These are phyloP conservation scores for Phengaris arion DNA, from an alignment of 2,888 invertebrate genomes.

Conservation along the genomic window DNA sequence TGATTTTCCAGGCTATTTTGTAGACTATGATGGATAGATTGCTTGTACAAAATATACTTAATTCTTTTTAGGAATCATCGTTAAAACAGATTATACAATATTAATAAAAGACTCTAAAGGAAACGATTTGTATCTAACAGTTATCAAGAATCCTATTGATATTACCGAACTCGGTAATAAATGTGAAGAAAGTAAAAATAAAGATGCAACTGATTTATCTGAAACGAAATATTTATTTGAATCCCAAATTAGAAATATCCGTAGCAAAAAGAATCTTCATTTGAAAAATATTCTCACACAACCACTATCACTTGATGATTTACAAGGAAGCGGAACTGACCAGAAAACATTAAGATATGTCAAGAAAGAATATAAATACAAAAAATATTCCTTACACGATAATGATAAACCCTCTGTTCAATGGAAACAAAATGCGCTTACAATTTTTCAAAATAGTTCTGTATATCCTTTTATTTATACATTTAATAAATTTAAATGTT, in stretches of 20 bases:
- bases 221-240: not conserved
- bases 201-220: conserved; percentile 17
- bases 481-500: conserved; percentile 61
- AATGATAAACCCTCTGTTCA: conserved; percentile 35
- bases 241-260: not conserved
- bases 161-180: conserved; percentile 49
- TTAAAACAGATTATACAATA: conserved; percentile 54
- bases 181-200: conserved; percentile 39
- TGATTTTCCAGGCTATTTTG: not conserved
- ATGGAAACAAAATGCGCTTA: conserved; percentile 54
- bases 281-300: conserved; percentile 45
- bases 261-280: not conserved
- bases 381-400: conserved; percentile 39
- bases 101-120: conserved; percentile 56
- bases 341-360: conserved; percentile 45
- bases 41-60: conserved; percentile 22
- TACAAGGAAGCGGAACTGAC: conserved; percentile 41
- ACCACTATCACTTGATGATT: conserved; percentile 50
- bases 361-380: conserved; percentile 46
- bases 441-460: conserved; percentile 56
- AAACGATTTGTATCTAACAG: conserved; percentile 48
- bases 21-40: not conserved
- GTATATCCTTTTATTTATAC: conserved; percentile 63
- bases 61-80: conserved; percentile 60
- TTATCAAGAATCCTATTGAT: conserved; percentile 56